Base-by-base conservation (phyloP, 2,113 vertebrate species). In the Pollimyrus isidori region DNA sequence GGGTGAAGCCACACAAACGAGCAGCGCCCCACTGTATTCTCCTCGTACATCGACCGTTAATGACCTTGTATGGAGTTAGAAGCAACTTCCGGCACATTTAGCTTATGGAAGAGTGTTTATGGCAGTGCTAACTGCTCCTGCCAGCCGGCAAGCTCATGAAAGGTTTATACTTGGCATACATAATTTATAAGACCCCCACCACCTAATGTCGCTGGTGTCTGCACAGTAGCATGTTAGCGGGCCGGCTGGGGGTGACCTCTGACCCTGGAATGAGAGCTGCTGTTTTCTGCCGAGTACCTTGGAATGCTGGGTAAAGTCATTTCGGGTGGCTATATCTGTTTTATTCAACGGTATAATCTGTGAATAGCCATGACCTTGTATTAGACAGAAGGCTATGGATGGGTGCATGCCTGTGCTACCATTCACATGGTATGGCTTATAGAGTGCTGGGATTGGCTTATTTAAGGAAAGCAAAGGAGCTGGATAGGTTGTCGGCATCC, bases 21-120 rank as follows among this genome's bases (percentile, higher is more conserved):
- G 7, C 65, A 7, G 26, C 9, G 7, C 69, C 5, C 13, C 21
- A 1, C 30, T 19, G 30, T 42, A 23, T 11, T n/a, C 46, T 88
- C n/a, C 35, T 82, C 48, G 17, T 39, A 76, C 26, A 17, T 2
- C 26, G 48, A 39, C 65, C 48, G 39, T 53, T 39, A 80, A 39
- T 88, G 88, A 89, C 73, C 73, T 89, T 89, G 49, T 13, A 35
- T 23, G 35, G 69, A 73, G 30, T 73, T 73, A 73, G 65, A 39
- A 76, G 69, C 9, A 4, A 65, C 19, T 83, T 83, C 80, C 21
- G 42, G 35, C 19, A 3, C 19, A 9, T 83, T 83, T 48, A 30
- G n/a, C 62, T 26, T n/a, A 65, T 26, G 62, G 62, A 10, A 10
- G 62, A 0, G 26, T 50, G 26, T 65, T 87, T 87, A 62, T 56